phyloP scores from a whole-genome alignment of 1,140 invertebrate genomes.

The Thrips palmi region DNA sequence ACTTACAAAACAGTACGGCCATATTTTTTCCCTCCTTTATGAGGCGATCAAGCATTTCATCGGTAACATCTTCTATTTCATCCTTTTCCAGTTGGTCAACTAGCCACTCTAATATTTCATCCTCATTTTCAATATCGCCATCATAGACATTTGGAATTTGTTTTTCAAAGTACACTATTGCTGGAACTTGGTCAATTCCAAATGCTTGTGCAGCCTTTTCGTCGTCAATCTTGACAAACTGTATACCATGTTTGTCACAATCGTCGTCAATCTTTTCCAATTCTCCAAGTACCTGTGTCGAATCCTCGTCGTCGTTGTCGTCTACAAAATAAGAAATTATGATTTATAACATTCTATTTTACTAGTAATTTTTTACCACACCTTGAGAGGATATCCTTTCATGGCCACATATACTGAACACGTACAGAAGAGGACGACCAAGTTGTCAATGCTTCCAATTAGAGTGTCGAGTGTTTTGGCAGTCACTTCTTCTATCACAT shows the following conservation, averaged over 20 bases:
- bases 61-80: constrained; percentile 88
- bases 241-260: constrained; percentile 77
- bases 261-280: constrained; percentile 87
- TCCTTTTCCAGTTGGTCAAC: constrained; percentile 71
- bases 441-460: constrained; percentile 74
- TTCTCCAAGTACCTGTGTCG: constrained; percentile 62
- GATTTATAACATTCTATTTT: background rate
- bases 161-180: constrained; percentile 85
- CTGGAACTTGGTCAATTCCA: constrained; percentile 67
- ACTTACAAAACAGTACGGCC: constrained; percentile 83
- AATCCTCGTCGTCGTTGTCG: constrained; percentile 68
- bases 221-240: constrained; percentile 87
- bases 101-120: constrained; percentile 77
- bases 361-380: background rate
- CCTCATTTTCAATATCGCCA: constrained; percentile 78
- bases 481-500: constrained; percentile 85
- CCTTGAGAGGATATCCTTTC: background rate
- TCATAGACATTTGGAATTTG: constrained; percentile 83
- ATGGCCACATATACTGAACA: constrained; percentile 16
- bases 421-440: constrained; percentile 87
- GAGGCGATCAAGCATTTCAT: constrained; percentile 79
- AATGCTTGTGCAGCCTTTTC: constrained; percentile 60
- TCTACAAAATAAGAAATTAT: constrained; percentile 32
- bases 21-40: constrained; percentile 76
- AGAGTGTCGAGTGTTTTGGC: constrained; percentile 70